Evolutionary conservation across 2,113 vertebrate genomes (phyloP).

Genomic region (Furnarius figulus): DNA sequence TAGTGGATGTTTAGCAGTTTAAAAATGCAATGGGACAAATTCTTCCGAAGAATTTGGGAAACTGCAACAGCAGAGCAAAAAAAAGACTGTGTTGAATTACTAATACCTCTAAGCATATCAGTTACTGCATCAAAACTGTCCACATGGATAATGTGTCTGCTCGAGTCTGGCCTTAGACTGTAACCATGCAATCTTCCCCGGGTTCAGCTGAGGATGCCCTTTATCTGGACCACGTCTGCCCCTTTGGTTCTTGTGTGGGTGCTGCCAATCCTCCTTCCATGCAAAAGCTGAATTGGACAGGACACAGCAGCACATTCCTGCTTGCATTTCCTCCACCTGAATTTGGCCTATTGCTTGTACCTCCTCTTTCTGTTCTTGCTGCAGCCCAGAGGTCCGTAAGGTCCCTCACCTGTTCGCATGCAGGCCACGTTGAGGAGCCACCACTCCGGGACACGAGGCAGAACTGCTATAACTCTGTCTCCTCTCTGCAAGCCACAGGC

Average conservation of each 20-base stretch:
- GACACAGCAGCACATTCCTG: background rate
- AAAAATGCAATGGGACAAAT: background rate
- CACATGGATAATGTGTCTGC: background rate
- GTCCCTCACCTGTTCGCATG: slow-evolving; percentile 65
- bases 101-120: background rate
- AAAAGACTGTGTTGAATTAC: background rate
- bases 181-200: background rate
- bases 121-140: background rate
- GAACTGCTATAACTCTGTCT: slow-evolving; percentile 61
- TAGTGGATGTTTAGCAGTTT: background rate
- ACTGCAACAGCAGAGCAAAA: background rate
- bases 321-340: background rate
- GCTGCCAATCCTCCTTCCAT: background rate
- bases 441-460: slow-evolving; percentile 73
- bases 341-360: rapidly evolving
- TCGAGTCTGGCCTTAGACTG: background rate
- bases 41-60: background rate
- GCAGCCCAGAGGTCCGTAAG: too few relatives aligned
- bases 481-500: slow-evolving; percentile 57
- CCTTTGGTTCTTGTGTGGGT: background rate
- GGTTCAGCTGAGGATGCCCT: rapidly evolving
- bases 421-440: slow-evolving; percentile 70
- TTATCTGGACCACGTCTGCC: background rate
- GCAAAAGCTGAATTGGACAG: background rate
- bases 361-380: background rate